phyloP scores from a whole-genome alignment of 92 coral and sea anemone genomes.

The Metridium senile region DNA sequence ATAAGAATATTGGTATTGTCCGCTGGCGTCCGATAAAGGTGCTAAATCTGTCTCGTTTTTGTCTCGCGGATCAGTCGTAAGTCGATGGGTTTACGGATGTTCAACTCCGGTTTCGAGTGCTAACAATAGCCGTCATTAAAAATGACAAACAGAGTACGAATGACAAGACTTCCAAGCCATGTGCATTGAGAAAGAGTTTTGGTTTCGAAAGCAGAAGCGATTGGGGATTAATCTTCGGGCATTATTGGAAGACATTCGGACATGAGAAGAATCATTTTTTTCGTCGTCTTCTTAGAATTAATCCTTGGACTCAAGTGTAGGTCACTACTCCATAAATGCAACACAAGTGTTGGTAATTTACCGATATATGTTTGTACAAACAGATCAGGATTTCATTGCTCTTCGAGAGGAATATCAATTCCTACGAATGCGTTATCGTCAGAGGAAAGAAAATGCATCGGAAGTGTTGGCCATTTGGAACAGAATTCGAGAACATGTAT shows the following conservation, averaged over 20 bases:
- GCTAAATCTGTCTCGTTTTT: neutral
- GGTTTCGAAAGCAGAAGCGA: conserved; percentile 6
- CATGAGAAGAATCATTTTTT: conserved; percentile 1
- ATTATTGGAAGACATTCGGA: neutral
- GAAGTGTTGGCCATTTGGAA: neutral
- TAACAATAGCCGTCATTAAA: conserved; percentile 16
- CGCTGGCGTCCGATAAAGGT: neutral
- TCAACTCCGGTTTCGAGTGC: conserved; percentile 35
- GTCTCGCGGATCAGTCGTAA: conserved; percentile 8
- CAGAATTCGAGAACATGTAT: conserved; percentile 13
- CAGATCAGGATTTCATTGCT: conserved; percentile 8
- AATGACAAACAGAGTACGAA: conserved; percentile 7
- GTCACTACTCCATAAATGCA: conserved; percentile 17
- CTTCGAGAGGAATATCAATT: conserved; percentile 4
- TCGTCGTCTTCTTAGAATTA: neutral
- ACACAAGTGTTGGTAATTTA: neutral
- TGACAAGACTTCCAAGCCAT: conserved; percentile 21
- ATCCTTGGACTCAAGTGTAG: conserved; percentile 1
- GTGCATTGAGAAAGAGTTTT: conserved; percentile 21
- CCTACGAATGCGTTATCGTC: neutral
- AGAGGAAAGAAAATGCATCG: conserved; percentile 8
- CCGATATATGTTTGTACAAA: conserved; percentile 21
- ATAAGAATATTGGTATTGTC: neutral
- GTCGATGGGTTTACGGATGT: conserved; percentile 3
- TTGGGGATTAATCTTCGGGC: neutral